Base-by-base conservation (phyloP, 2,113 vertebrate species). In the Chamaea fasciata region DNA sequence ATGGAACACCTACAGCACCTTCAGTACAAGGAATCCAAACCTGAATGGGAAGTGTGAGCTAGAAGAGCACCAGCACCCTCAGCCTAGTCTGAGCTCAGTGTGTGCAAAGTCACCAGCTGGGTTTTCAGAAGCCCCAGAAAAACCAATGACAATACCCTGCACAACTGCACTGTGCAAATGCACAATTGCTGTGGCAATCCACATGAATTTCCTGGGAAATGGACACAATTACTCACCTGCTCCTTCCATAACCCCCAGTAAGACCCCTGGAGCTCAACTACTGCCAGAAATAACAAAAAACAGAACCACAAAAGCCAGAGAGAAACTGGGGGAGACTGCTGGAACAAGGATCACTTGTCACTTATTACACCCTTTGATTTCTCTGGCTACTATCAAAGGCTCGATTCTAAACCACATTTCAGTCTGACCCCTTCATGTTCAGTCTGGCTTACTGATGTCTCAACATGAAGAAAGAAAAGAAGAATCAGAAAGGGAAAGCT, bases 81-180 rank as follows among this genome's bases (percentile, higher is more conserved):
- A 10, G 2, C 12, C n/a, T 13, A 13, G 28, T 8, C 33, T 41
- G 67, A 70, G 37, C 3, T 37, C 13, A 37, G 17, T 11, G 18
- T 3, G 1, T 12, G 28, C 26, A 28, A 26, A 67, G 47, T 11
- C n/a, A 18, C 3, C 21, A 22, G 7, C 0, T 0, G 0, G n/a
- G 15, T 37, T 8, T 16, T 44, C n/a, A 67, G 63, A 57, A 90
- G 21, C 6, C 30, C 26, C 60, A 60, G 30, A 13, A 74, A 39
- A 69, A 31, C 15, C 39, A 18, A 3, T 3, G 3, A 18, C 2
- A 18, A 9, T 3, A 23, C 78, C 30, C 33, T 57, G 60, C 68
- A 53, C 24, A 41, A 9, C 18, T 23, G 11, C 56, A 20, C 41
- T 10, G 18, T 2, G 11, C 16, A 37, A 47, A 62, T 1, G 13